These are phyloP conservation scores for Caracal caracal DNA, from an alignment of 2,113 vertebrate species.

Conservation along the genomic window DNA sequence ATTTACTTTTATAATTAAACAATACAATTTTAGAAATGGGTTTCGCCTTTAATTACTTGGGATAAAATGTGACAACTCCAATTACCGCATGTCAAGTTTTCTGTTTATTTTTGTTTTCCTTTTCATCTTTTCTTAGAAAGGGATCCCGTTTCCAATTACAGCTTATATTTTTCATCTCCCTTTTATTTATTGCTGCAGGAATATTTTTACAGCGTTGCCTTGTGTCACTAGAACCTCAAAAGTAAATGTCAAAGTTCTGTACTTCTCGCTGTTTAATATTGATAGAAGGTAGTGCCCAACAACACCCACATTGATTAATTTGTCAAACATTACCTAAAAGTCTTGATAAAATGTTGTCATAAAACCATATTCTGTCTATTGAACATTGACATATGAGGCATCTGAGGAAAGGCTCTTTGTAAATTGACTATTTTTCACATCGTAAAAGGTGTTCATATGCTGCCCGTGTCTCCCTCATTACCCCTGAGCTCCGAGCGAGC, in stretches of 20 bases:
- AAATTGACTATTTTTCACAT: neutral
- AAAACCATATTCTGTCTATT: neutral
- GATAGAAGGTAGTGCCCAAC: neutral
- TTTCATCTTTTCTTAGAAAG: slow-evolving; percentile 4
- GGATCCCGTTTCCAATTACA: slow-evolving; percentile 1
- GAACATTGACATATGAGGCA: neutral
- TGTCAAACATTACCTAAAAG: slow-evolving; percentile 23
- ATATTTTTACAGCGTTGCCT: slow-evolving; percentile 44
- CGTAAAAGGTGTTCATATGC: slow-evolving; percentile 41
- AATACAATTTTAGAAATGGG: slow-evolving; percentile 11
- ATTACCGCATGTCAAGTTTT: slow-evolving; percentile 22
- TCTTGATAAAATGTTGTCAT: neutral
- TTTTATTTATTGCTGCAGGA: neutral
- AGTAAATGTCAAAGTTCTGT: slow-evolving; percentile 1
- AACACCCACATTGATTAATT: slow-evolving; percentile 6
- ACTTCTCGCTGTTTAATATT: neutral
- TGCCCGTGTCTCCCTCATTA: neutral
- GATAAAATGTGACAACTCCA: slow-evolving; percentile 50
- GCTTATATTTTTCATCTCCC: neutral
- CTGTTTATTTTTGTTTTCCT: slow-evolving; percentile 53
- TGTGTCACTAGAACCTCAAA: neutral
- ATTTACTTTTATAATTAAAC: slow-evolving; percentile 71
- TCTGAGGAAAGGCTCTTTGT: neutral
- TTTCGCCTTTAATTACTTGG: slow-evolving; percentile 39
- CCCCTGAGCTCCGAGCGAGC: neutral